These are phyloP conservation scores for Cyclina sinensis DNA, from an alignment of 1,140 invertebrate species.

Conservation along the genomic window DNA sequence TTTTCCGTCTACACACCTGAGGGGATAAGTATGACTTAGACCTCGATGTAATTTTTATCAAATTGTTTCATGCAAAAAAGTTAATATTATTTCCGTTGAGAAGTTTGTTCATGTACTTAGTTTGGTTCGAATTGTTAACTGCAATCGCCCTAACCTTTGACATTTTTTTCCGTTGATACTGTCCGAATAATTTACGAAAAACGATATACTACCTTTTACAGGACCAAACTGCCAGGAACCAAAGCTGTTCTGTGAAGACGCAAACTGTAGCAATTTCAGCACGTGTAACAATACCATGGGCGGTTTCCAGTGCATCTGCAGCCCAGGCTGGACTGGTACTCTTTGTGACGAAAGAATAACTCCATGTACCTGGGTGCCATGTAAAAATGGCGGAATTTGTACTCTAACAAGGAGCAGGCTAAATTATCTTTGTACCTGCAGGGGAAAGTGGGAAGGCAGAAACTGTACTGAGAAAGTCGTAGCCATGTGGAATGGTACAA, in stretches of 20 bases:
- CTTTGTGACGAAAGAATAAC: conserved; percentile 39
- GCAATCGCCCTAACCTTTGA: no score
- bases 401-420: background rate
- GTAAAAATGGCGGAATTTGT: conserved; percentile 45
- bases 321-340: conserved; percentile 36
- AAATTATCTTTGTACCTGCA: conserved; percentile 37
- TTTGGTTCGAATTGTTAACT: no score
- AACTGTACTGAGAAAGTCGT: conserved; percentile 33
- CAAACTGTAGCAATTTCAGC: conserved; percentile 36
- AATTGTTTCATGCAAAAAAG: no score
- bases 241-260: conserved; percentile 38
- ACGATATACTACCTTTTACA: background rate
- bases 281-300: conserved; percentile 25
- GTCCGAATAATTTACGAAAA: no score
- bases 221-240: conserved; percentile 36
- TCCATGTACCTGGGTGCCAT: conserved; percentile 41
- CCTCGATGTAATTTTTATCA: no score
- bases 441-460: conserved; percentile 42
- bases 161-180: no score
- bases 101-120: no score
- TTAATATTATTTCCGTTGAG: no score
- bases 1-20: no score
- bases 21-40: no score
- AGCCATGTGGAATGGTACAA: conserved; percentile 44
- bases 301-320: conserved; percentile 50